Percentiles rank a stretch among this genome's conserved stretches.
phyloP scores from a whole-genome alignment of 2,797 vertebrate genomes.

The Scyliorhinus canicula region DNA sequence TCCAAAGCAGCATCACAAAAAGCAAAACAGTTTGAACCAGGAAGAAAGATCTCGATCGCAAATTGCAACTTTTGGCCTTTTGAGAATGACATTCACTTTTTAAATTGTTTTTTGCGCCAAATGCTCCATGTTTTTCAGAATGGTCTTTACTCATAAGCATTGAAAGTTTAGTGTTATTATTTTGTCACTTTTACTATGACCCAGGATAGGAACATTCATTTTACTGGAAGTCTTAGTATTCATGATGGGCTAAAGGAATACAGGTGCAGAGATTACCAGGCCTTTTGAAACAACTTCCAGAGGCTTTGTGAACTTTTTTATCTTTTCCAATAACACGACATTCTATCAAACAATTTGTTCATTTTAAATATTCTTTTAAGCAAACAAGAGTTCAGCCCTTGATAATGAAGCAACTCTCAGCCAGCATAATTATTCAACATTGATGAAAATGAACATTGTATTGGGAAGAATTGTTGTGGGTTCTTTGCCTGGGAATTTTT shows the following conservation, averaged over 20 bases:
- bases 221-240: conserved; percentile 11
- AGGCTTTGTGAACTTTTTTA: neutral
- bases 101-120: neutral
- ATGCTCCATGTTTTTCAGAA: neutral
- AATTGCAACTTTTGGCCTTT: neutral
- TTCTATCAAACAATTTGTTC: neutral
- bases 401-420: neutral
- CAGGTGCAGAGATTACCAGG: neutral
- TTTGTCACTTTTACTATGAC: neutral
- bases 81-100: neutral
- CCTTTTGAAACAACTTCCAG: neutral
- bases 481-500: neutral
- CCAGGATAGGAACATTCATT: neutral
- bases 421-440: neutral
- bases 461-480: neutral
- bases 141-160: neutral
- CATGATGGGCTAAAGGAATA: neutral
- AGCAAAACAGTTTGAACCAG: conserved; percentile 54
- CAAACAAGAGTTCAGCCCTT: neutral
- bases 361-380: neutral
- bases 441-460: neutral
- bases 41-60: neutral
- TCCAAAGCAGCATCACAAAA: conserved; percentile 54
- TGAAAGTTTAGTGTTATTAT: neutral
- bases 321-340: neutral